Evolutionary conservation across 2,797 vertebrate genomes (phyloP).

Genomic region (Anas georgica): DNA sequence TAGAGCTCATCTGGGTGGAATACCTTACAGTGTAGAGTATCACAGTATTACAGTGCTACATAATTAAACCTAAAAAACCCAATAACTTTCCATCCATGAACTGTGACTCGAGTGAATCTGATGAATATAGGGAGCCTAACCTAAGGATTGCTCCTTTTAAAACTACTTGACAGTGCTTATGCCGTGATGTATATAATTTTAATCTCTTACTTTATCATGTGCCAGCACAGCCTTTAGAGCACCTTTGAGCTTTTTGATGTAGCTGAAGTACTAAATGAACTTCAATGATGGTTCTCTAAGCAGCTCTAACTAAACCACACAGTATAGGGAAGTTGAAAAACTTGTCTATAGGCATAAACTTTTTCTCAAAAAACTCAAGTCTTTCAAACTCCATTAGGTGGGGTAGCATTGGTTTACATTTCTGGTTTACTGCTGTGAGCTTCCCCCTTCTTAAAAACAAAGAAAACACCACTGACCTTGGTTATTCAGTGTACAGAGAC

Average conservation of each 20-base stretch:
- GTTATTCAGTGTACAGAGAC: not conserved
- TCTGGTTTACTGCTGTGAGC: not conserved
- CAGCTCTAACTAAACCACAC: not conserved
- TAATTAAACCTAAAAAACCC: not conserved
- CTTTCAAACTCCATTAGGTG: not conserved
- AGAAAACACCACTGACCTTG: not conserved
- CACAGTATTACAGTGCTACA: accelerated
- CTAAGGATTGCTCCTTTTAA: not conserved
- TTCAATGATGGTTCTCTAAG: not conserved
- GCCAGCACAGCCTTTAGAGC: not conserved
- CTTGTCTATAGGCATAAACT: not conserved
- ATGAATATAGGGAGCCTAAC: not conserved
- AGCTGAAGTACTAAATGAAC: not conserved
- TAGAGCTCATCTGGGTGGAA: not conserved
- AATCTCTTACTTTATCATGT: not conserved
- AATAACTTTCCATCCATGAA: not conserved
- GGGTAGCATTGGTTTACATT: not conserved
- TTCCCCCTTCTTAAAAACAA: not conserved
- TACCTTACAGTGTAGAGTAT: no score
- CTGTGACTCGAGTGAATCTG: accelerated
- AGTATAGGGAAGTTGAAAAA: no score
- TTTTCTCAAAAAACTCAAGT: not conserved
- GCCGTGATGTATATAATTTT: accelerated
- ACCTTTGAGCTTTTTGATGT: not conserved
- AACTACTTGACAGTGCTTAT: not conserved